Base-by-base conservation (phyloP, 92 coral and sea anemone species). In the Palythoa grandis region DNA sequence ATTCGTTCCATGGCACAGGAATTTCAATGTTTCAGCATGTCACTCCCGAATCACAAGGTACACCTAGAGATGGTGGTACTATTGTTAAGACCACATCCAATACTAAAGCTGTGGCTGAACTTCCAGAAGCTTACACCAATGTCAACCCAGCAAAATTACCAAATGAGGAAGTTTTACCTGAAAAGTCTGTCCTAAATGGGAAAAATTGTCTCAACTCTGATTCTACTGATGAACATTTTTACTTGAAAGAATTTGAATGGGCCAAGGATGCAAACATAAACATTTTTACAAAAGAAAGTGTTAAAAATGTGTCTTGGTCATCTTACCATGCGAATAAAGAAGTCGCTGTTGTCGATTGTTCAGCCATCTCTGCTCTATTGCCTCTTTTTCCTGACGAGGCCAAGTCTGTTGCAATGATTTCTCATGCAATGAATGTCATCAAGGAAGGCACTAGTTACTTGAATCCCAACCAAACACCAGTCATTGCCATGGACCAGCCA, bases 351-450 rank as follows among this genome's bases (percentile, higher is more conserved):
- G 72, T 86, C 56, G 58, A 71, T 58, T 58, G 58, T 56, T 71
- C 86, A 73, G 92, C 91, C 39, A 54, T 86, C 5, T 85, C 89
- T 4, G 84, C 93, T 12, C 67, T 90, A 35, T 79, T 93, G 11
- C 95, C 95, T 11, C 91, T 93, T 71, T 89, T 91, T 40, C 93
- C 95, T 17, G 87, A 92, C 66, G 76, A 90, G 58, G 93, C 95
- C 53, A 92, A 87, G 86, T 90, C 91, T n/a, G 67, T 85, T 29
- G 93, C 92, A 3, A 91, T 91, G 93, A 88, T 93, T 7, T 69
- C 71, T 71, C 93, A 93, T 78, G 82, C 95, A 1, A 91, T 93
- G 93, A 82, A 90, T 74, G 84, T 90, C 22, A 88, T 92, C 74
- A 87, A 90, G 47, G 24, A 60, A 5, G 78, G 89, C 66, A 72